These are phyloP conservation scores for Oryzias woworae DNA, from an alignment of 2,113 vertebrate species.

Conservation along the genomic window DNA sequence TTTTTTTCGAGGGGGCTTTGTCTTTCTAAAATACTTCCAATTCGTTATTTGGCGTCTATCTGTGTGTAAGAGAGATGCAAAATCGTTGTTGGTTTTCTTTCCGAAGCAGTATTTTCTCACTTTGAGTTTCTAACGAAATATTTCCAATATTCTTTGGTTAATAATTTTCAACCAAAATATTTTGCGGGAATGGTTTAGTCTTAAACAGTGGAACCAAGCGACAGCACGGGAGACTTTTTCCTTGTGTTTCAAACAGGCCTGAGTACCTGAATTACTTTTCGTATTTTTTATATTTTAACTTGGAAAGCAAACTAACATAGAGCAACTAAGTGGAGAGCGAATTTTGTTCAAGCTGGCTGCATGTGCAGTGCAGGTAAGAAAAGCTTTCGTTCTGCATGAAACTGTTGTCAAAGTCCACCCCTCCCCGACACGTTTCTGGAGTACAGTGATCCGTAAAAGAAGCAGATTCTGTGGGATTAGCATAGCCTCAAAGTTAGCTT, in stretches of 20 bases:
- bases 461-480: too few species aligned
- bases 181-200: conserved; percentile 74
- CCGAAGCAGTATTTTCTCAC: too few species aligned
- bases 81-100: too few species aligned
- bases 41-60: too few species aligned
- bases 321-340: conserved; percentile 89
- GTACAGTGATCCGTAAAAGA: too few species aligned
- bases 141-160: too few species aligned
- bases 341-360: conserved; percentile 90
- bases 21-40: neutral
- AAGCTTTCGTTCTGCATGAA: conserved; percentile 31
- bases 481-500: too few species aligned
- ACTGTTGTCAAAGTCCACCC: conserved; percentile 15
- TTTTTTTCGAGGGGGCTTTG: conserved; percentile 5
- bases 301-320: conserved; percentile 47
- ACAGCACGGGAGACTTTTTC: conserved; percentile 53
- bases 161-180: neutral
- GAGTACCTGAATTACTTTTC: too few species aligned
- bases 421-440: neutral
- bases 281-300: too few species aligned
- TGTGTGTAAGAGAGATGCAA: too few species aligned
- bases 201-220: conserved; percentile 75
- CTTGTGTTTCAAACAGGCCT: conserved; percentile 54
- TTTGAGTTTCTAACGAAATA: too few species aligned
- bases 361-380: conserved; percentile 91